phyloP scores from a whole-genome alignment of 1,140 invertebrate genomes.

The Apis laboriosa region DNA sequence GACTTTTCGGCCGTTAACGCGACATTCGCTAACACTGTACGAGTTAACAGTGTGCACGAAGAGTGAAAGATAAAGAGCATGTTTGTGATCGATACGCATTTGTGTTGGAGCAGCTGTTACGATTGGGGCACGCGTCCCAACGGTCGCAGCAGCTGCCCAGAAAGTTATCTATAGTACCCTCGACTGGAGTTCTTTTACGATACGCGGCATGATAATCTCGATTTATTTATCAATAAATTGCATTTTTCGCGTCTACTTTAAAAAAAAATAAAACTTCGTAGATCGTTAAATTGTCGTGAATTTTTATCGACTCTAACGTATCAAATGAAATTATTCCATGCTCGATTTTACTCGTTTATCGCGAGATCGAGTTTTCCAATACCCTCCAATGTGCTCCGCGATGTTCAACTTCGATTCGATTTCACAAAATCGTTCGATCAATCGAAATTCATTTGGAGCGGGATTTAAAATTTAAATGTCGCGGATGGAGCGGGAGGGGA shows the following conservation, averaged over 20 bases:
- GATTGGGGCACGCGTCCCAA: constrained; percentile 77
- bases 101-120: constrained; percentile 72
- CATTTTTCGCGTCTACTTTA: no score
- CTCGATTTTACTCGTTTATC: no score
- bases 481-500: background rate
- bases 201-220: background rate
- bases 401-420: no score
- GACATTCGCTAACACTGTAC: background rate
- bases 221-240: background rate
- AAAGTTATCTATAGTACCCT: constrained; percentile 70
- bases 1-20: constrained; percentile 65
- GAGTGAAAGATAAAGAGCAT: constrained; percentile 52
- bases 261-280: no score
- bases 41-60: constrained; percentile 30
- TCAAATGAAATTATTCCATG: no score
- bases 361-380: no score
- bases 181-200: constrained; percentile 60
- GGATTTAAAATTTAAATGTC: constrained; percentile 66
- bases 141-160: constrained; percentile 78
- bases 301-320: no score
- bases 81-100: constrained; percentile 62
- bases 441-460: background rate
- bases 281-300: no score
- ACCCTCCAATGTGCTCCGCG: no score
- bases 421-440: background rate